Evolutionary conservation across 2,888 invertebrate species (phyloP).

Genomic region (Pediacus dermestoides): DNA sequence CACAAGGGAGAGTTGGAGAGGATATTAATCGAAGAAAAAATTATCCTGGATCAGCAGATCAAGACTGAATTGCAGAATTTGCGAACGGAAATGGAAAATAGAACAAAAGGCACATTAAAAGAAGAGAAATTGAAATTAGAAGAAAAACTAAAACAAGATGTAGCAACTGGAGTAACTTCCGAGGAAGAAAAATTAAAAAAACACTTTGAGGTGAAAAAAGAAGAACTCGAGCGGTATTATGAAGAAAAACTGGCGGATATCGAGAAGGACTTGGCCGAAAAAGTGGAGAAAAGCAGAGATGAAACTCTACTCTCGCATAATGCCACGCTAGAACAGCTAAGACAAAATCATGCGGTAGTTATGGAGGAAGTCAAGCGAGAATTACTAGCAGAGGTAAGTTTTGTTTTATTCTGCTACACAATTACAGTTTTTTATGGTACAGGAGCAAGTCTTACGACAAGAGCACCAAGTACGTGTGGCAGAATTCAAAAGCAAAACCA

Average conservation of each 20-base stretch:
- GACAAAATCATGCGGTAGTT: constrained; percentile 58
- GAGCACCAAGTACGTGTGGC: constrained; percentile 65
- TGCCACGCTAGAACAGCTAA: constrained; percentile 54
- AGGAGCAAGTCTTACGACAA: constrained; percentile 65
- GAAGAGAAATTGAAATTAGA: constrained; percentile 45
- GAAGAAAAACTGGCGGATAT: constrained; percentile 53
- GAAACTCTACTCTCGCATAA: constrained; percentile 56
- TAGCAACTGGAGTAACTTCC: constrained; percentile 34
- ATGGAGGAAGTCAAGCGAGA: constrained; percentile 61
- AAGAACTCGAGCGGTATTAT: constrained; percentile 52
- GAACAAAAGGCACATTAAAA: constrained; percentile 41
- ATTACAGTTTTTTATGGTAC: constrained; percentile 16
- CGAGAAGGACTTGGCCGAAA: constrained; percentile 54
- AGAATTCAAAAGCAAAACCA: constrained; percentile 60
- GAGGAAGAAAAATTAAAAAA: constrained; percentile 43
- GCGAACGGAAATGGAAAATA: constrained; percentile 53
- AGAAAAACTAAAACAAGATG: constrained; percentile 50
- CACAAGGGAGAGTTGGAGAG: constrained; percentile 54
- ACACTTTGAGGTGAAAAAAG: constrained; percentile 42
- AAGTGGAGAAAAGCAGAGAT: constrained; percentile 48
- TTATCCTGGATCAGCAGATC: constrained; percentile 40
- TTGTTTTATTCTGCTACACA: constrained; percentile 5
- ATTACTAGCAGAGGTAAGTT: constrained; percentile 60
- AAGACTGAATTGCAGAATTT: constrained; percentile 51
- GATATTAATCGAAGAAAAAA: constrained; percentile 49